Evolutionary conservation across 2,797 vertebrate genomes (phyloP).

Genomic region (Halcyon chelicuti): DNA sequence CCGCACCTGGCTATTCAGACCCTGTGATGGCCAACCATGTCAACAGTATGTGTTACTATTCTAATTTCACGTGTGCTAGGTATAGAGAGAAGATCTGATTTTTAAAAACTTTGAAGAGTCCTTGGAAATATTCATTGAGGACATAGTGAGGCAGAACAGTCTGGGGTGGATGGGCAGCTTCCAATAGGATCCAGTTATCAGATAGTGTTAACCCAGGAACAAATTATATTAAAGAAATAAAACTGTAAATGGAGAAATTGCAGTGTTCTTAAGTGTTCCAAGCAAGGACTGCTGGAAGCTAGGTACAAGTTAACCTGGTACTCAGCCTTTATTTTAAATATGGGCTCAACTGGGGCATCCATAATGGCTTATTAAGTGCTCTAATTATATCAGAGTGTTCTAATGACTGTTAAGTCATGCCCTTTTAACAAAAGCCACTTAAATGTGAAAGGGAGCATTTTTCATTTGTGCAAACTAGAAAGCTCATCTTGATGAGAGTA

Average conservation of each 20-base stretch:
- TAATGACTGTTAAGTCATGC: neutral
- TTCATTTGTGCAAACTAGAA: neutral
- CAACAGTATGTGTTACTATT: neutral
- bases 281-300: neutral
- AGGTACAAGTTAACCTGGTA: neutral
- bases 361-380: neutral
- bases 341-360: neutral
- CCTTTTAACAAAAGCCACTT: neutral
- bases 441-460: neutral
- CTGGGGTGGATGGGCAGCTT: neutral
- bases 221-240: neutral
- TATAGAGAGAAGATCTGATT: neutral
- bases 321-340: neutral
- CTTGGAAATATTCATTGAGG: neutral
- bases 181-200: neutral
- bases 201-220: neutral
- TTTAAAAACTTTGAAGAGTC: neutral
- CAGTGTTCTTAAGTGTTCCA: neutral
- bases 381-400: neutral
- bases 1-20: neutral
- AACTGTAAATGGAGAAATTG: neutral
- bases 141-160: neutral
- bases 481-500: neutral
- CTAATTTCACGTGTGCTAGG: neutral
- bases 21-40: neutral